Evolutionary conservation across 2,113 vertebrate species (phyloP), one percentile per base, ranked within the genome.

Genomic region (Lophotis ruficrista): DNA sequence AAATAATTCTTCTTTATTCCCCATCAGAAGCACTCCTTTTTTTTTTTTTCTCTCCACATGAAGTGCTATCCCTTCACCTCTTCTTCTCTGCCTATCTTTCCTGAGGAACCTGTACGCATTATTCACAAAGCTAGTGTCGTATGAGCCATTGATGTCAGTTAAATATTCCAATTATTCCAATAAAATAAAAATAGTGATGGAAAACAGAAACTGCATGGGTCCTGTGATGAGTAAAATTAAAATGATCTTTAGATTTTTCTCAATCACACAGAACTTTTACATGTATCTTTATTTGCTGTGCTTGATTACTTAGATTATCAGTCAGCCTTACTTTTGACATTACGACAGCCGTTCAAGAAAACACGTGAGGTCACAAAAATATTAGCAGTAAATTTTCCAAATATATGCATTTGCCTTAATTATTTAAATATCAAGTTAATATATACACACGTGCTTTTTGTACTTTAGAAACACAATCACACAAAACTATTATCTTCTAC

Each of bases 391-490:
- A 6, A 11, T 33, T 62, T 79, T 68, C 33, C 30, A 89, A 68
- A 80, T 24, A 47, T 2, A 53, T 5, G 7, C 9, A 72, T 57
- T 56, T 48, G 2, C 30, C 6, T 7, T 62, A 56, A 65, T 43
- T 92, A 72, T 50, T 66, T 66, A 80, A 88, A 65, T 69, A 86
- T 5, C 2, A 18, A 27, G 9, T 61, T 83, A 48, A 72, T 11
- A 71, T 2, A 58, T 2, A 78, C 4, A 54, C 2, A 54, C 0
- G 4, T 8, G 3, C 3, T 22, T 86, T 56, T 60, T 69, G 30
- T 8, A 37, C 50, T 89, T 91, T 9, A 71, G 33, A 83, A 94
- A 66, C 35, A 72, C 9, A 37, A 53, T 12, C 25, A 64, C 11
- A 38, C 3, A 65, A 76, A 54, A 53, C 21, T 41, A 2, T 16